These are phyloP conservation scores for Bombus polaris DNA, from an alignment of 1,140 invertebrate genomes.

Conservation along the genomic window DNA sequence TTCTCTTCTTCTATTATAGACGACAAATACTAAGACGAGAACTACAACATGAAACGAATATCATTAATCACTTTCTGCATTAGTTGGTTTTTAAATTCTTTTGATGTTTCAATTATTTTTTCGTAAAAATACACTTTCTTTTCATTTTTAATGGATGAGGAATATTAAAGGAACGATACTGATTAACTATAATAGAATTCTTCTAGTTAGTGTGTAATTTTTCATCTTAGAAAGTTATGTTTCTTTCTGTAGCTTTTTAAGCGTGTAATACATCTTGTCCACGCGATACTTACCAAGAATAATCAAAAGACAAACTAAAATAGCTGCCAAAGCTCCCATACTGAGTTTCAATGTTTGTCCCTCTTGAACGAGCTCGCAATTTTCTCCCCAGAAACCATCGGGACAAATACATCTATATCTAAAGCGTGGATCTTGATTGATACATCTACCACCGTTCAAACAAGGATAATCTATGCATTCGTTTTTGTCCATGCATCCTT, in stretches of 20 bases:
- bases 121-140: too few relatives aligned
- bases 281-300: constrained; percentile 91
- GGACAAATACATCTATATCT: constrained; percentile 93
- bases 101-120: too few relatives aligned
- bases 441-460: constrained; percentile 93
- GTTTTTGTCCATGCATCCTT: constrained; percentile 96
- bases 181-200: too few relatives aligned
- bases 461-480: constrained; percentile 96
- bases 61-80: not conserved
- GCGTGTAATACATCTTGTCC: not conserved
- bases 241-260: too few relatives aligned
- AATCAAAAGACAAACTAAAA: constrained; percentile 96
- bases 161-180: too few relatives aligned
- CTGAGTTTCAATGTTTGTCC: constrained; percentile 95
- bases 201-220: too few relatives aligned
- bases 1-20: constrained; percentile 95
- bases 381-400: constrained; percentile 95
- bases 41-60: constrained; percentile 85
- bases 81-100: not conserved
- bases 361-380: constrained; percentile 96
- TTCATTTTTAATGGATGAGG: too few relatives aligned
- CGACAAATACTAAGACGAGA: constrained; percentile 96
- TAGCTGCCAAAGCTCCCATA: constrained; percentile 96
- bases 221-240: too few relatives aligned
- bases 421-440: constrained; percentile 93